Evolutionary conservation across 2,797 vertebrate genomes (phyloP), one percentile per base, ranked within the genome.

Genomic region (Martes flavigula): DNA sequence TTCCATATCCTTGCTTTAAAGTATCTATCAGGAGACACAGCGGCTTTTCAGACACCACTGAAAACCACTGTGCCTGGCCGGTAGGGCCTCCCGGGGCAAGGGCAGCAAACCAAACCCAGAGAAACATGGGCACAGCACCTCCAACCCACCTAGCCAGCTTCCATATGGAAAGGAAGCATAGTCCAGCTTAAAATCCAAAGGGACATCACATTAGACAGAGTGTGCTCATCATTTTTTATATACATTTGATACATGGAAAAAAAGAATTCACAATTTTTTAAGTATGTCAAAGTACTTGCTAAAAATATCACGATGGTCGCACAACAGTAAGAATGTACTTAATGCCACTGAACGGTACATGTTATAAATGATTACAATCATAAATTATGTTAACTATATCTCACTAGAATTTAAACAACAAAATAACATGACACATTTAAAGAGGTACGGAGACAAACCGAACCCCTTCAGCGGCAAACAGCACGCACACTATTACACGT

Each of bases 361-460:
- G 30, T 78, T 77, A 20, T 62, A 78, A 70, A 86, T 20, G 54
- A 30, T 7, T 77, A 75, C 84, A 87, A 77, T 66, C 38, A 21
- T 75, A 43, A 68, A 14, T 88, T 58, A 30, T 73, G 27, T 54
- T 79, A 83, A 27, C 27, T 54, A 56, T 30, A 46, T 81, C 91
- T 89, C 87, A 90, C 15, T 30, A 78, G 27, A 87, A 56, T 48
- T 94, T 73, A 66, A 79, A 78, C 18, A 78, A 82, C 46, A n/a
- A 56, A 25, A 43, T 54, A 56, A 32, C 4, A 23, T 30, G 21
- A 73, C 43, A 54, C 6, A 77, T 58, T n/a, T 11, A 73, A 82
- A 91, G 68, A 25, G 6, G 51, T 20, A 79, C 12, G 75, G 48
- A 90, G 62, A 83, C 18, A 38, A 64, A n/a, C 13, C 60, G 60